Evolutionary conservation across 2,888 invertebrate species (phyloP).

Genomic region (Cremastobaeus sp.): DNA sequence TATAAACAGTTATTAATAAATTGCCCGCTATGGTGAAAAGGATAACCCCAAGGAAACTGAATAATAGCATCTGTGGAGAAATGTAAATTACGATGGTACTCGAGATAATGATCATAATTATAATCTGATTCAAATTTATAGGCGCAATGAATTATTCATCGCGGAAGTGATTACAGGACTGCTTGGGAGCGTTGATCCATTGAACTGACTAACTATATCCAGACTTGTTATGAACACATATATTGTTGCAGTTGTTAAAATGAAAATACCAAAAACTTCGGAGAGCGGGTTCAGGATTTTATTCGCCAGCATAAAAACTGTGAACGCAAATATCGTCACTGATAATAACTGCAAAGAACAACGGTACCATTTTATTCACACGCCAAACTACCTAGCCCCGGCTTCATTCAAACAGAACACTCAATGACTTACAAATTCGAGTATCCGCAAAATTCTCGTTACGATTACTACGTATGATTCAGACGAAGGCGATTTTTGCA

Average conservation of each 20-base stretch:
- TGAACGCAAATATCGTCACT: slow-evolving; percentile 64
- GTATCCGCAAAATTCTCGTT: slow-evolving; percentile 66
- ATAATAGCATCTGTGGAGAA: slow-evolving; percentile 68
- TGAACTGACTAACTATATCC: slow-evolving; percentile 68
- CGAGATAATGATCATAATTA: not conserved
- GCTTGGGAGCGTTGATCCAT: slow-evolving; percentile 57
- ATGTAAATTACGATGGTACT: slow-evolving; percentile 11
- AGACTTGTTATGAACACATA: slow-evolving; percentile 68
- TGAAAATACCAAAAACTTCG: slow-evolving; percentile 61
- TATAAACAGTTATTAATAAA: slow-evolving; percentile 53
- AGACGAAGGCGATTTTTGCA: slow-evolving; percentile 10
- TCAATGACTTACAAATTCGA: slow-evolving; percentile 69
- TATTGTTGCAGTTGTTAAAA: slow-evolving; percentile 64
- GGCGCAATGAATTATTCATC: not conserved
- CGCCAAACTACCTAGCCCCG: too few species aligned
- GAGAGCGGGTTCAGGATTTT: slow-evolving; percentile 47
- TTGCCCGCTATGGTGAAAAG: slow-evolving; percentile 66
- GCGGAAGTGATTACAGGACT: slow-evolving; percentile 64
- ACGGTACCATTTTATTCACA: not conserved
- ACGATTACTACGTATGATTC: slow-evolving; percentile 37
- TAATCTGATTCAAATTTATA: not conserved
- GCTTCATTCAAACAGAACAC: too few species aligned
- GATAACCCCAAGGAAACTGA: slow-evolving; percentile 67
- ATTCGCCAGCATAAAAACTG: slow-evolving; percentile 62
- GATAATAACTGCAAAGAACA: slow-evolving; percentile 57